phyloP scores from a whole-genome alignment of 2,113 vertebrate genomes.

The Balaenoptera acutorostrata region DNA sequence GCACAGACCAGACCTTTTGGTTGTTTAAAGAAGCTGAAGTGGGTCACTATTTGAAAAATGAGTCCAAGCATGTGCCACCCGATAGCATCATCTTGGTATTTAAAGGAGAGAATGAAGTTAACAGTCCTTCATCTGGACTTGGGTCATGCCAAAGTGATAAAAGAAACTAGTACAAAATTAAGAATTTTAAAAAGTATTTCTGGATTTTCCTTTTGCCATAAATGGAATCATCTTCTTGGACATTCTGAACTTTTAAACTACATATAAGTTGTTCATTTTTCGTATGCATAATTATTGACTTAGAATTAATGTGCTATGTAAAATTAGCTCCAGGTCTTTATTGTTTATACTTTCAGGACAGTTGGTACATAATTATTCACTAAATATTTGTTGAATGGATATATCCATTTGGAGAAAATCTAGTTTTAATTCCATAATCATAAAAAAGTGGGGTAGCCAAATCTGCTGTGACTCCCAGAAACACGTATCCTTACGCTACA shows the following conservation, averaged over 20 bases:
- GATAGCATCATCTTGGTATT: not conserved
- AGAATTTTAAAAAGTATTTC: not conserved
- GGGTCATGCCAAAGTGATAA: not conserved
- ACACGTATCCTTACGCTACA: accelerated
- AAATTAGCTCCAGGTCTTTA: not conserved
- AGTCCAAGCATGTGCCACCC: not conserved
- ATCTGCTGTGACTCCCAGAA: not conserved
- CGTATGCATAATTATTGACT: not conserved
- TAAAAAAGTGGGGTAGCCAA: not conserved
- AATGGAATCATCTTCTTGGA: not conserved
- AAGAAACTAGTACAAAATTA: not conserved
- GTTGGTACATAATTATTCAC: not conserved
- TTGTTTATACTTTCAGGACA: not conserved
- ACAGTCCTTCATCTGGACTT: not conserved
- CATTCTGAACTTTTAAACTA: not conserved
- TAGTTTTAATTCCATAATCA: not conserved
- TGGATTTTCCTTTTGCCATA: not conserved
- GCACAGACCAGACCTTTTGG: not conserved
- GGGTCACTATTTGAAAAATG: not conserved
- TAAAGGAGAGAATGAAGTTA: not conserved
- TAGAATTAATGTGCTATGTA: not conserved
- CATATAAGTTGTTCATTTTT: not conserved
- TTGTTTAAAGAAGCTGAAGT: not conserved
- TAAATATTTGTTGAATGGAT: not conserved
- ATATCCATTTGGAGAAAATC: not conserved